Conservation (phyloP, 2,113 vertebrate species). For the Aphyosemion australe region DNA sequence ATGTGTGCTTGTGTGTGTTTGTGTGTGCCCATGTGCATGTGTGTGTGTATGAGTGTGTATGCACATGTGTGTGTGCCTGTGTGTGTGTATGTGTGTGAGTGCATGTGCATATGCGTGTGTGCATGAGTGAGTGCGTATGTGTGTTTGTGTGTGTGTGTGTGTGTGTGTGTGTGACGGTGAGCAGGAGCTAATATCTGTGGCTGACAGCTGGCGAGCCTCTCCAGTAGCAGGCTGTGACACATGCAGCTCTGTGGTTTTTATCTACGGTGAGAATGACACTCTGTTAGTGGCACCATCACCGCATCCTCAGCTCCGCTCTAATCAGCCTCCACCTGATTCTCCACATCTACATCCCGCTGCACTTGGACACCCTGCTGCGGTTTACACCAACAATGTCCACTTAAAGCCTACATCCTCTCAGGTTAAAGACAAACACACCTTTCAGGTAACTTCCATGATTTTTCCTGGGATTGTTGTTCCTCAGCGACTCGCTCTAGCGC, state of each 20-base stretch:
- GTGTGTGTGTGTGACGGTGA: constrained; percentile 9
- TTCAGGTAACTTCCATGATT: constrained; percentile 11
- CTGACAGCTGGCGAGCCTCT: constrained; percentile 55
- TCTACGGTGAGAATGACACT: constrained; percentile 46
- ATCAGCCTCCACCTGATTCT: constrained; percentile 48
- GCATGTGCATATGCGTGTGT: background rate
- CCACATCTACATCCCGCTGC: constrained; percentile 13
- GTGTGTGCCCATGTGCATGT: too few species aligned
- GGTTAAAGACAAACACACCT: constrained; percentile 16
- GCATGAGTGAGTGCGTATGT: background rate
- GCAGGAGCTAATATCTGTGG: constrained; percentile 39
- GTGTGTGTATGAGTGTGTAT: too few species aligned
- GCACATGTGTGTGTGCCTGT: background rate
- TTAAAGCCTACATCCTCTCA: constrained; percentile 28
- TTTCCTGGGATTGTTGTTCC: background rate
- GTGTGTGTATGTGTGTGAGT: background rate
- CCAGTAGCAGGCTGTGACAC: constrained; percentile 38
- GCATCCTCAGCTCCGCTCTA: constrained; percentile 31
- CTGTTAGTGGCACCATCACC: constrained; percentile 55
- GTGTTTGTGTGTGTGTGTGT: background rate
- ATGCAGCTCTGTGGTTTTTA: constrained; percentile 53
- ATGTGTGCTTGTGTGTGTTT: too few species aligned
- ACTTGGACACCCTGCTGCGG: constrained; percentile 34
- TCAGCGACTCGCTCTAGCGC: background rate
- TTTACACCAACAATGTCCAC: constrained; percentile 29